Base-by-base conservation (phyloP, 2,113 vertebrate genomes). In the Phainopepla nitens region DNA sequence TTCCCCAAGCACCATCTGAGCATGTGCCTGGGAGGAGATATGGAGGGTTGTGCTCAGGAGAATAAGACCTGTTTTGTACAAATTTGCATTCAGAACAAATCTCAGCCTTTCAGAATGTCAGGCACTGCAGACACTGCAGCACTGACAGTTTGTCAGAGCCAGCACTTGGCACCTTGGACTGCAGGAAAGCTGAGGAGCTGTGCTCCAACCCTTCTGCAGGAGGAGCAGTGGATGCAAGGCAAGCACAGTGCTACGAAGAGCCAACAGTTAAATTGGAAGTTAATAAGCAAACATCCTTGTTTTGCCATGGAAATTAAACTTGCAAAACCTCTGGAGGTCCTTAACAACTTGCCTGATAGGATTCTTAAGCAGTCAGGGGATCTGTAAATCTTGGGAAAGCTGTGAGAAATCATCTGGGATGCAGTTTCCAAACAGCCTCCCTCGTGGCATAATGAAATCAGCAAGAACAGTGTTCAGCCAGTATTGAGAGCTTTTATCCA, bases 21-120 rank as follows among this genome's bases (percentile, higher is more conserved):
- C 93, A 89, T 65, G 91, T 89, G 91, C 87, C 61, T 91, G 91
- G 93, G 84, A 96, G 73, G 89, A 91, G 94, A 82, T 45, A 2
- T 1, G 84, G 80, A 68, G 93, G 82, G 61, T 8, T 61, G 87
- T 45, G 39, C 94, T 82, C 93, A 42, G 84, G 95, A 92, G 96
- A 95, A 23, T 83, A 81, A 51, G 82, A 58, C 15, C 72, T 84
- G 47, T 20, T 90, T 51, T 66, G 68, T 75, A 54, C 70, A 78
- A 53, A 96, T 95, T 62, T 92, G 93, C 90, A 83, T 95, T 75
- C 24, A n/a, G 90, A 96, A 78, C 72, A 81, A 86, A 49, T 27
- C 47, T 6, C 82, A 92, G 72, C 42, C 79, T 42, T 61, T 66
- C 27, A 36, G 36, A 17, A 39, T 13, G 62, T 51, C 71, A 31